phyloP scores from a whole-genome alignment of 2,888 invertebrate genomes.

The Philereme transversata region DNA sequence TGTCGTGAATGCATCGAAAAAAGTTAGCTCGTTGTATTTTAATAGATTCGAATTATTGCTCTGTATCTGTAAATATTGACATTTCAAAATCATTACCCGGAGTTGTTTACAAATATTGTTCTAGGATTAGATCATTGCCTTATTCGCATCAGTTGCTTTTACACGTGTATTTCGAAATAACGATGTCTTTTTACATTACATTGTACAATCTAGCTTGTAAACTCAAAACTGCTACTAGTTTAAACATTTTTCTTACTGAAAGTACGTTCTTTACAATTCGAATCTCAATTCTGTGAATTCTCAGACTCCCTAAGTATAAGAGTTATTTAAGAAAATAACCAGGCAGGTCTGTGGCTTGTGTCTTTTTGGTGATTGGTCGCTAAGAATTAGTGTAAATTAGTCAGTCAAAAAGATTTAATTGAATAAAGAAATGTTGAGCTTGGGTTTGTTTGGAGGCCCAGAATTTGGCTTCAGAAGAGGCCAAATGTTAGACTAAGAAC shows the following conservation, averaged over 20 bases:
- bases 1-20: too few species aligned
- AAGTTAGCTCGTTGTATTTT: background rate
- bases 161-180: constrained; percentile 15
- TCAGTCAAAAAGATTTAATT: too few species aligned
- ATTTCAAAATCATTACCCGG: constrained; percentile 14
- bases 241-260: constrained; percentile 33
- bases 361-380: too few species aligned
- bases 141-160: constrained; percentile 1
- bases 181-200: constrained; percentile 50
- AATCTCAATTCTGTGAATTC: background rate
- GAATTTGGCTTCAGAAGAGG: too few species aligned
- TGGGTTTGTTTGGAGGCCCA: too few species aligned
- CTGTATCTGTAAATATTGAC: constrained; percentile 29
- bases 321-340: too few species aligned
- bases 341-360: too few species aligned
- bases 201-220: constrained; percentile 45
- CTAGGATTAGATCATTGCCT: constrained; percentile 25
- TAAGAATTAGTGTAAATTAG: too few species aligned
- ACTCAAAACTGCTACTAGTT: constrained; percentile 35
- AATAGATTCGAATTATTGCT: constrained; percentile 3
- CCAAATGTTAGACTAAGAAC: too few species aligned
- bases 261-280: constrained; percentile 32
- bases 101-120: constrained; percentile 29
- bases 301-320: too few species aligned
- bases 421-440: too few species aligned